Evolutionary conservation across 2,113 vertebrate genomes (phyloP).

Genomic region (Ctenomys sociabilis): DNA sequence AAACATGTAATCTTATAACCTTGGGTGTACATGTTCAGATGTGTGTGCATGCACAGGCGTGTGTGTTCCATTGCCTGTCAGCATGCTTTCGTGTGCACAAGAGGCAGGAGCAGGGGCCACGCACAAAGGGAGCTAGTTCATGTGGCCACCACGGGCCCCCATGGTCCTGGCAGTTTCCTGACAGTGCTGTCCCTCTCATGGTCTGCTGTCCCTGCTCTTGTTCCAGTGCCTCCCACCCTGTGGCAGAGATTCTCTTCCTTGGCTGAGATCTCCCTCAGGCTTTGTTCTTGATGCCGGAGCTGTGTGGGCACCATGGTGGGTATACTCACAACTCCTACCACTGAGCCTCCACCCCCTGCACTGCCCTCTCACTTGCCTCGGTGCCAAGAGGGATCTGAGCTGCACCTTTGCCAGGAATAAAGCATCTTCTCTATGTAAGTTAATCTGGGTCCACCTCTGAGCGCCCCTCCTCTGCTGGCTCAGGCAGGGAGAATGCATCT

Average conservation of each 20-base stretch:
- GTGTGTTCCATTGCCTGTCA: background rate
- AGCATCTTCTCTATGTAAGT: background rate
- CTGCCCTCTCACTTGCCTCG: background rate
- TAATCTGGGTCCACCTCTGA: background rate
- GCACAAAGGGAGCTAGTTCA: background rate
- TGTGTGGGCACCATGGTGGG: accelerated
- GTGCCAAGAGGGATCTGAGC: background rate
- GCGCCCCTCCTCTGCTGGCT: background rate
- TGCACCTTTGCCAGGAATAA: background rate
- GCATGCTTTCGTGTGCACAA: background rate
- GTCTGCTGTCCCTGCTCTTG: background rate
- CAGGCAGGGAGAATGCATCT: background rate
- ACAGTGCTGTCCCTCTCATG: background rate
- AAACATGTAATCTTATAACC: background rate
- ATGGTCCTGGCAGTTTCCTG: background rate
- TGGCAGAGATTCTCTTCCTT: background rate
- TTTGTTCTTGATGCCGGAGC: background rate
- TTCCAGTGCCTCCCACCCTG: no score
- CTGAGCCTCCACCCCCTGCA: background rate
- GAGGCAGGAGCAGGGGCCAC: background rate
- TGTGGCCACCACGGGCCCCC: background rate
- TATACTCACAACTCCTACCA: accelerated
- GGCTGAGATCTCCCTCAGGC: background rate
- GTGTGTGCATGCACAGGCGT: accelerated
- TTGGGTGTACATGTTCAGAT: no score